These are phyloP conservation scores for Vimba vimba DNA, from an alignment of 2,113 vertebrate genomes.

Conservation along the genomic window DNA sequence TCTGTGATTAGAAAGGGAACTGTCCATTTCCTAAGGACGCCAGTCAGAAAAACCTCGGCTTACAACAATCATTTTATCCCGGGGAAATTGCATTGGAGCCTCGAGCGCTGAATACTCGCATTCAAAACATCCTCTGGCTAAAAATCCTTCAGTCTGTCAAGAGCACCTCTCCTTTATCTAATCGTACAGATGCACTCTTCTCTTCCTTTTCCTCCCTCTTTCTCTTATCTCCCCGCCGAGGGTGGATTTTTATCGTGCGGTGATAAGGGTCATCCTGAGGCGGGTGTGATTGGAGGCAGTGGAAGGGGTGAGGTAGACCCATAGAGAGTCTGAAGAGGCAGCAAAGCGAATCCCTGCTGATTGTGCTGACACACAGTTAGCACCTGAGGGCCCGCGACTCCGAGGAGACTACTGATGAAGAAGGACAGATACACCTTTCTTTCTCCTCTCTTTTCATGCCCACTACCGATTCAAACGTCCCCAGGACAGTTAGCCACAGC, in stretches of 20 bases:
- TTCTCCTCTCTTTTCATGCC: constrained; percentile 9
- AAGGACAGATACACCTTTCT: constrained; percentile 10
- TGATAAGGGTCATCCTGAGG: constrained; percentile 19
- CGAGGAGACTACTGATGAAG: constrained; percentile 43
- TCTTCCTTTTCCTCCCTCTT: constrained; percentile 13
- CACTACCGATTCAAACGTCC: constrained; percentile 1
- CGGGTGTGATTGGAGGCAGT: constrained; percentile 23
- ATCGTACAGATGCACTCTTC: constrained; percentile 17
- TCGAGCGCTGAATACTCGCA: constrained; percentile 28
- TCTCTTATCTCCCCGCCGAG: constrained; percentile 25
- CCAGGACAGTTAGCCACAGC: constrained; percentile 5
- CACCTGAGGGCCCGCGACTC: constrained; percentile 18
- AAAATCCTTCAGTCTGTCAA: constrained; percentile 51
- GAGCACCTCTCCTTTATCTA: constrained; percentile 39
- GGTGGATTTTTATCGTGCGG: constrained; percentile 28
- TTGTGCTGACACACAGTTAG: constrained; percentile 31
- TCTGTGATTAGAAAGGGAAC: constrained; percentile 32
- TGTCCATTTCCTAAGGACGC: not conserved
- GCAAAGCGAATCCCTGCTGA: constrained; percentile 27
- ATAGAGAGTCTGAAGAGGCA: constrained; percentile 18
- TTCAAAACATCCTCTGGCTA: constrained; percentile 36
- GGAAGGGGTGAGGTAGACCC: not conserved
- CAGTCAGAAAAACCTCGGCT: not conserved
- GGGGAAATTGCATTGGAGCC: constrained; percentile 38
- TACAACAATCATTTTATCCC: constrained; percentile 26